Conservation (phyloP, 2,888 invertebrate species). For the Chironomus tentans region DNA sequence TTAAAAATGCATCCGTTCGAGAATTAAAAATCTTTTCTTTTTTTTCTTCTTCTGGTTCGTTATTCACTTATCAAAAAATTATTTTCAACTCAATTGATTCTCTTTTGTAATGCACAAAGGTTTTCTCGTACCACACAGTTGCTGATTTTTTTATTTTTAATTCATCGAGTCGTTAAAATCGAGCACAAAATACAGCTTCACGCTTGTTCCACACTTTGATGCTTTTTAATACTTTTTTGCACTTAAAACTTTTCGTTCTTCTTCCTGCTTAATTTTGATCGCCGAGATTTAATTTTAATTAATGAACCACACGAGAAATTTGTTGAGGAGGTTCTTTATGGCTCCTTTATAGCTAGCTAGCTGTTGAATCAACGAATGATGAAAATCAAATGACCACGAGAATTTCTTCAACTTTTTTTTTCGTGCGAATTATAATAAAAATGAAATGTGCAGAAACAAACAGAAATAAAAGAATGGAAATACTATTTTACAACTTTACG, state of each 20-base stretch:
- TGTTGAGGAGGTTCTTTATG: background rate
- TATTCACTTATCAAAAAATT: background rate
- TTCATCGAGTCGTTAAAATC: background rate
- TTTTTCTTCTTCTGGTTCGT: background rate
- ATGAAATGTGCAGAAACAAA: conserved; percentile 31
- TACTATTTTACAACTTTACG: background rate
- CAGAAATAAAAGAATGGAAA: conserved; percentile 31
- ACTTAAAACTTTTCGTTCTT: background rate
- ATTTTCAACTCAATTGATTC: no score
- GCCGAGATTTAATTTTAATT: background rate
- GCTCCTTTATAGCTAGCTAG: background rate
- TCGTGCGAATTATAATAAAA: background rate
- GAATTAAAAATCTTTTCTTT: no score
- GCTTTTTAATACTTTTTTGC: background rate
- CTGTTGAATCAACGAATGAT: background rate
- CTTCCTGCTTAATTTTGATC: background rate
- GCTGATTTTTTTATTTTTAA: background rate
- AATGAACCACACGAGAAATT: background rate
- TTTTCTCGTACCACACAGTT: no score
- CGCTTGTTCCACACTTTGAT: background rate
- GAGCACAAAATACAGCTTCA: background rate
- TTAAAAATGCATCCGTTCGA: conserved; percentile 5
- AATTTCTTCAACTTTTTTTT: background rate
- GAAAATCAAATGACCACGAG: background rate
- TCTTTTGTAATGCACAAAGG: no score